Base-by-base conservation (phyloP, 1,140 invertebrate genomes). In the Sogatella furcifera region DNA sequence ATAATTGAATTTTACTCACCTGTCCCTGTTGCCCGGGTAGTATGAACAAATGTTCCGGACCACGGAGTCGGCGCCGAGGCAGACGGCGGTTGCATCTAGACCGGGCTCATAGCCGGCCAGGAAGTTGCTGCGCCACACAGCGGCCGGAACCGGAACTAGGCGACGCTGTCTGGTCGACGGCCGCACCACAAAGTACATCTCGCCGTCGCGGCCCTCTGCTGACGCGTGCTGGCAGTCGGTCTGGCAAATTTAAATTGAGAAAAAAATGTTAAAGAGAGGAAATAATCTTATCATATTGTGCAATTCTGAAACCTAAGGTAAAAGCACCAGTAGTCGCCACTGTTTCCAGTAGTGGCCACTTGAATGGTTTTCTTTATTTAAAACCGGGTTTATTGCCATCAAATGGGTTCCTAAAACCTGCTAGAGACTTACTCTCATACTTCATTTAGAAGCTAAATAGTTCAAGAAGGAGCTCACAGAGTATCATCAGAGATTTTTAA, bases 171-270 rank as follows among this genome's bases (percentile, higher is more conserved):
- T 78, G 0, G 88, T 82, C 0, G 84, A 84, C 0, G 88, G 88
- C 17, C 85, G 81, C 0, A 90, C 86, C 5, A 89, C 86, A 67
- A 91, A 91, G 69, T 90, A 89, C 76, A 91, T 81, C 71, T 90
- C 89, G 1, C 88, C 88, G 65, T 91, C 88, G 52, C 87, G 73
- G 6, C 86, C 84, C 41, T 83, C 78, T 9, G 81, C 83, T 2
- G 86, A 86, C 6, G 83, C 83, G 41, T 74, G 73, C 9, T 67
- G 64, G 71, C 88, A 91, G 62, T 90, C 87, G 5, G 87, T 90
- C 81, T 88, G 77, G n/a, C n/a, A 28, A 28, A 28, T 28, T 28
- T 4, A 28, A 28, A 28, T 28, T 28, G 24, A 28, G n/a, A n/a
- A n/a, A n/a, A n/a, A n/a, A n/a, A n/a, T n/a, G n/a, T n/a, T n/a